phyloP scores from a whole-genome alignment of 2,797 vertebrate genomes.

The Hylomyscus alleni region DNA sequence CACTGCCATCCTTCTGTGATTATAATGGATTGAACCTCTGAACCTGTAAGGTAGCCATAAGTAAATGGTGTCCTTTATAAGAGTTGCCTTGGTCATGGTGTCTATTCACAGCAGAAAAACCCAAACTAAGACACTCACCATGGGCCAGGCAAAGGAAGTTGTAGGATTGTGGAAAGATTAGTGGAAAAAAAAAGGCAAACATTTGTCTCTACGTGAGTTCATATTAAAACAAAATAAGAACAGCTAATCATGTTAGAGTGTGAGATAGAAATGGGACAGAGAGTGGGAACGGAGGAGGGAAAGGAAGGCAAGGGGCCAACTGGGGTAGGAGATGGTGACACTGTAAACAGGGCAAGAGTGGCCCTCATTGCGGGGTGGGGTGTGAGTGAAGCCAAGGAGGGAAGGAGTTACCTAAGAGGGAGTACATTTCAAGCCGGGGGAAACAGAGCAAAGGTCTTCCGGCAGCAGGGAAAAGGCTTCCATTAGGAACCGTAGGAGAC shows the following conservation, averaged over 20 bases:
- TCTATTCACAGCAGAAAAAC: not conserved
- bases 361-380: not conserved
- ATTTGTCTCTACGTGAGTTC: conserved; percentile 3
- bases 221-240: conserved; percentile 45
- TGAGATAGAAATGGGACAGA: not conserved
- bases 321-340: not conserved
- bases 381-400: not conserved
- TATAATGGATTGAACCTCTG: not conserved
- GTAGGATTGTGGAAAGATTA: not conserved
- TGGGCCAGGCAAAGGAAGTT: not conserved
- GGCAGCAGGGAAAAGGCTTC: not conserved
- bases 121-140: not conserved
- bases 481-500: not conserved
- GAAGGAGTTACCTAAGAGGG: not conserved
- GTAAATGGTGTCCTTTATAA: not conserved
- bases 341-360: not conserved
- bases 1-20: not conserved
- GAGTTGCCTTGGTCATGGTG: not conserved
- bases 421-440: not conserved
- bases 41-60: not conserved
- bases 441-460: not conserved
- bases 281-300: not conserved
- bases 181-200: not conserved
- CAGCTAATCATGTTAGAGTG: not conserved
- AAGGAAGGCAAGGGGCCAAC: not conserved